phyloP scores from a whole-genome alignment of 1,140 invertebrate genomes.

The Episyrphus balteatus region DNA sequence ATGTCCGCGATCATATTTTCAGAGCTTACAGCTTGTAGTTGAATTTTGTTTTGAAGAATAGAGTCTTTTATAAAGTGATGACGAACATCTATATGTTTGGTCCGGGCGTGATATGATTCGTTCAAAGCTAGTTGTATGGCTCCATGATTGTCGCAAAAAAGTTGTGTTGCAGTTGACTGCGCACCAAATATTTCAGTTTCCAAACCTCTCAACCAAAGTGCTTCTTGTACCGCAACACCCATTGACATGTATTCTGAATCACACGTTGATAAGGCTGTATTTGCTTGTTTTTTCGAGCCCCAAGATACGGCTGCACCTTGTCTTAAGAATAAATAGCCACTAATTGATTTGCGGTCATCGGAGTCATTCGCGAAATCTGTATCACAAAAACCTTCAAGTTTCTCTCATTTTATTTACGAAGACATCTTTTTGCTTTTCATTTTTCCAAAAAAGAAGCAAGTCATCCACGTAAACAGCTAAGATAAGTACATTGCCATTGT shows the following conservation, averaged over 20 bases:
- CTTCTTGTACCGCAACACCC: conserved; percentile 29
- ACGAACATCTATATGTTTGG: conserved; percentile 1
- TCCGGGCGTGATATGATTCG: neutral
- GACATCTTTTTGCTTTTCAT: conserved; percentile 4
- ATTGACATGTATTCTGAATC: conserved; percentile 36
- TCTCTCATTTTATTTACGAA: conserved; percentile 11
- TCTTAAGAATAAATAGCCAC: conserved; percentile 6
- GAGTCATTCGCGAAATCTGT: conserved; percentile 7
- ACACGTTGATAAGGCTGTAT: conserved; percentile 27
- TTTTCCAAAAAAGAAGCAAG: conserved; percentile 7
- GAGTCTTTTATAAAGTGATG: neutral
- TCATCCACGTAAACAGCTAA: conserved; percentile 7
- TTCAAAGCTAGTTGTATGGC: neutral
- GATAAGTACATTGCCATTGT: neutral
- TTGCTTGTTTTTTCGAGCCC: conserved; percentile 24
- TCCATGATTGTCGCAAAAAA: conserved; percentile 2
- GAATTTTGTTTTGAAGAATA: too few species aligned
- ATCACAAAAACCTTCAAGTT: conserved; percentile 10
- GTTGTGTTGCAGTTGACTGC: neutral
- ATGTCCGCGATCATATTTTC: too few species aligned
- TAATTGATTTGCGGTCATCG: conserved; percentile 3
- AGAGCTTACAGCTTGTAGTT: too few species aligned
- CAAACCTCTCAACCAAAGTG: conserved; percentile 18
- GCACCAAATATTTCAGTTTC: neutral
- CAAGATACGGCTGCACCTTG: conserved; percentile 23